phyloP scores from a whole-genome alignment of 2,113 vertebrate species.

The Sprattus sprattus region DNA sequence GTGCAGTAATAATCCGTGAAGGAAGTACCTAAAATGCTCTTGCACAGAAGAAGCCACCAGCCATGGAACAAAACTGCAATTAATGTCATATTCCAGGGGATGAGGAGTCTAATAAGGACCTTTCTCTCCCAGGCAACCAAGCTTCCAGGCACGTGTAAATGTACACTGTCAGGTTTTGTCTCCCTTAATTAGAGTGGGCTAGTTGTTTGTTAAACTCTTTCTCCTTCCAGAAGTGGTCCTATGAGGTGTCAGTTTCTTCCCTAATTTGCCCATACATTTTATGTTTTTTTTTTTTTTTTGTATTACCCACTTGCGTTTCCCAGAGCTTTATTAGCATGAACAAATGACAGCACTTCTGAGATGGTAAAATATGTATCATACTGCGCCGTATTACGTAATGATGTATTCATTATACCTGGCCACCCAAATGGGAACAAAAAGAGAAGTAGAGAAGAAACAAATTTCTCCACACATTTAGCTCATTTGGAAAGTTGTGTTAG shows the following conservation, averaged over 20 bases:
- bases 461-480: slow-evolving; percentile 32
- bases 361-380: slow-evolving; percentile 6
- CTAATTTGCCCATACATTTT: not conserved
- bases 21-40: slow-evolving; percentile 66
- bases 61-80: slow-evolving; percentile 69
- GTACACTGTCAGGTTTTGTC: slow-evolving; percentile 69
- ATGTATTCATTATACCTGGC: not conserved
- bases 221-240: not conserved
- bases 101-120: slow-evolving; percentile 70
- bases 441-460: not conserved
- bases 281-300: not conserved
- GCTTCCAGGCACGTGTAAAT: slow-evolving; percentile 74
- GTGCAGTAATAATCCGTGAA: slow-evolving; percentile 67
- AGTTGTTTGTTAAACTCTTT: slow-evolving; percentile 75
- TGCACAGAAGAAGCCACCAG: slow-evolving; percentile 64
- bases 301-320: not conserved
- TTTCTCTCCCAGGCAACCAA: slow-evolving; percentile 55
- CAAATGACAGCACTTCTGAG: slow-evolving; percentile 13
- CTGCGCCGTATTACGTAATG: not conserved
- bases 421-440: not conserved
- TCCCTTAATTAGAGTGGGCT: slow-evolving; percentile 70
- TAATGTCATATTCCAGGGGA: slow-evolving; percentile 71
- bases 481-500: slow-evolving; percentile 42
- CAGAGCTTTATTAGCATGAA: slow-evolving; percentile 2
- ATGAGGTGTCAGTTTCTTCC: not conserved